Evolutionary conservation across 2,113 vertebrate genomes (phyloP), one percentile per base, ranked within the genome.

Genomic region (Poecilia latipinna): DNA sequence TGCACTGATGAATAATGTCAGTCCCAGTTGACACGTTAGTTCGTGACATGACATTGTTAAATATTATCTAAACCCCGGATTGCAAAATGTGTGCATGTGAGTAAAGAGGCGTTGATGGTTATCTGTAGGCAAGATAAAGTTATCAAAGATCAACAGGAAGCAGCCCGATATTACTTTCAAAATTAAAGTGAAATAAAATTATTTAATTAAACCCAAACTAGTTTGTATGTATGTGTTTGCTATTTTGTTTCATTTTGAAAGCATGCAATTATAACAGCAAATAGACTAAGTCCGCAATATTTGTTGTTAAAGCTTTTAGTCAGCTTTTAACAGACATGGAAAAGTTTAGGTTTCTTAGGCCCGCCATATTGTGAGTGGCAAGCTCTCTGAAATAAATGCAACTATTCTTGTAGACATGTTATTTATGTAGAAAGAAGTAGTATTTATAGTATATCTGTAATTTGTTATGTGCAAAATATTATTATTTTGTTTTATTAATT

Each of bases 171-270:
- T 0, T 0, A 12, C 32, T 69, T 87, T 82, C 83, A 84, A 83
- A 88, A 71, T 89, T 75, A 82, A 72, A 54, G n/a, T 1, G 0
- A 39, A 8, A n/a, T 1, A 2, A 51, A 57, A 4, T 1, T 61
- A 2, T 48, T 1, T 11, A 4, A 24, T 6, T n/a, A 7, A 39
- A 57, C n/a, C 0, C 4, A 19, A 64, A 13, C 15, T 12, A 61
- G 10, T 26, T 61, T 12, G 10, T 29, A 29, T 28, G 8, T 29
- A 42, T 37, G 10, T 3, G 8, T 61, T 28, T 61, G 11, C 60
- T 28, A 4, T 28, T 28, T 48, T 48, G 4, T 7, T n/a, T 10
- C 8, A 11, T 3, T 57, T 24, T 10, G 8, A 57, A n/a, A 57
- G 22, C 19, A n/a, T n/a, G n/a, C 24, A 57, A 57, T 54, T 24